Conservation (phyloP, 1,140 invertebrate genomes). For the Protaetia brevitarsis region DNA sequence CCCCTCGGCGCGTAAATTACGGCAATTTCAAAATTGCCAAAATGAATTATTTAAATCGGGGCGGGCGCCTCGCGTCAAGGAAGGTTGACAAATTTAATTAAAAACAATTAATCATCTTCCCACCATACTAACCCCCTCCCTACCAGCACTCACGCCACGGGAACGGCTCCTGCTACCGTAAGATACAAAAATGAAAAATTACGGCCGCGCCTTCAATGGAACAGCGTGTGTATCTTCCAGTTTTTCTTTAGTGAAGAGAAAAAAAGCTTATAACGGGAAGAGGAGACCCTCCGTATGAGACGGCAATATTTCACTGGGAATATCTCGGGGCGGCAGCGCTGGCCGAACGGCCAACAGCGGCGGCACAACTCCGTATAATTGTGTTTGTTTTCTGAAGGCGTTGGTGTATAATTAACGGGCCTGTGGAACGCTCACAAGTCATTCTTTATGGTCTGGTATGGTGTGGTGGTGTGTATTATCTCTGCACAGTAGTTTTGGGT, state of each 20-base stretch:
- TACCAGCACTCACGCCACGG: not conserved
- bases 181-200: slow-evolving; percentile 19
- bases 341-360: not conserved
- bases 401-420: slow-evolving; percentile 34
- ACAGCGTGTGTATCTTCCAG: too few species aligned
- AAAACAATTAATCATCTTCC: slow-evolving; percentile 15
- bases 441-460: slow-evolving; percentile 32
- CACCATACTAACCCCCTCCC: not conserved
- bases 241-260: not conserved
- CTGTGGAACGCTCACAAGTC: slow-evolving; percentile 27
- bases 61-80: not conserved
- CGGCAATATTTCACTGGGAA: slow-evolving; percentile 3
- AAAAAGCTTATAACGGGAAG: not conserved
- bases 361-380: slow-evolving; percentile 26
- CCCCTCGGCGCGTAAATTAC: not conserved
- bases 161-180: not conserved
- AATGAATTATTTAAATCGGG: slow-evolving; percentile 17
- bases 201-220: too few species aligned
- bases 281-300: not conserved
- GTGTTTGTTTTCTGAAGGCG: slow-evolving; percentile 34
- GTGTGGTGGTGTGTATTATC: slow-evolving; percentile 32
- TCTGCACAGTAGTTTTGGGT: too few species aligned
- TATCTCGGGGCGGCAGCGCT: not conserved
- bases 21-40: slow-evolving; percentile 14
- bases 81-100: slow-evolving; percentile 17